Percentiles rank a stretch among this genome's conserved stretches.
phyloP scores from a whole-genome alignment of 2,797 vertebrate species.

The Sorex maritimensis region DNA sequence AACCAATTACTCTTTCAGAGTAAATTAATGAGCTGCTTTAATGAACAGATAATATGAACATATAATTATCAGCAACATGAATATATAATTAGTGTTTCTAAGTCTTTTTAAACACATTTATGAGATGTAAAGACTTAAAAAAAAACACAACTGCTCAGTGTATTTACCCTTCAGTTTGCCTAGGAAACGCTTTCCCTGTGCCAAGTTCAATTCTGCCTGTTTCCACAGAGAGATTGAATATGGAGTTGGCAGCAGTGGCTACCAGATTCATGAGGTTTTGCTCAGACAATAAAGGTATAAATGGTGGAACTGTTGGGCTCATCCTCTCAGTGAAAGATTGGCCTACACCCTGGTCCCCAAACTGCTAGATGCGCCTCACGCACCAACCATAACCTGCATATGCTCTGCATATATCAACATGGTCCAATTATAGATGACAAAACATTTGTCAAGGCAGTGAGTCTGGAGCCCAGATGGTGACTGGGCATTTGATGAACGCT shows the following conservation, averaged over 20 bases:
- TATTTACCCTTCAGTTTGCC: conserved; percentile 56
- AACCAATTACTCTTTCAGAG: conserved; percentile 77
- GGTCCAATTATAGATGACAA: conserved; percentile 76
- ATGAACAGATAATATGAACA: conserved; percentile 81
- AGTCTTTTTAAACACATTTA: conserved; percentile 71
- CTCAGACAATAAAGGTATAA: neutral
- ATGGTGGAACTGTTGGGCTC: neutral
- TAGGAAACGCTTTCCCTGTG: neutral
- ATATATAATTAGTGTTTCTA: conserved; percentile 73
- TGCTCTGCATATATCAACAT: conserved; percentile 73
- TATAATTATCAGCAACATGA: conserved; percentile 77
- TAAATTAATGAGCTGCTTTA: conserved; percentile 81
- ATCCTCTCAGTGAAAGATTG: conserved; percentile 34
- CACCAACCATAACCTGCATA: conserved; percentile 42
- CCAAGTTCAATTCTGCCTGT: neutral
- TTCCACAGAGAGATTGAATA: neutral
- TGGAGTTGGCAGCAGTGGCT: neutral
- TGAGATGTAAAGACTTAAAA: conserved; percentile 66
- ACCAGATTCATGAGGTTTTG: neutral
- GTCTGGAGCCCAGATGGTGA: conserved; percentile 74
- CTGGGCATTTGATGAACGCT: conserved; percentile 73
- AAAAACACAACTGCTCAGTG: neutral
- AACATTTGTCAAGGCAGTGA: conserved; percentile 72
- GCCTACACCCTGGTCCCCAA: neutral
- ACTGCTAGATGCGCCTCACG: conserved; percentile 16